Evolutionary conservation across 2,113 vertebrate species (phyloP).

Genomic region (Apistogramma diplotaenia): DNA sequence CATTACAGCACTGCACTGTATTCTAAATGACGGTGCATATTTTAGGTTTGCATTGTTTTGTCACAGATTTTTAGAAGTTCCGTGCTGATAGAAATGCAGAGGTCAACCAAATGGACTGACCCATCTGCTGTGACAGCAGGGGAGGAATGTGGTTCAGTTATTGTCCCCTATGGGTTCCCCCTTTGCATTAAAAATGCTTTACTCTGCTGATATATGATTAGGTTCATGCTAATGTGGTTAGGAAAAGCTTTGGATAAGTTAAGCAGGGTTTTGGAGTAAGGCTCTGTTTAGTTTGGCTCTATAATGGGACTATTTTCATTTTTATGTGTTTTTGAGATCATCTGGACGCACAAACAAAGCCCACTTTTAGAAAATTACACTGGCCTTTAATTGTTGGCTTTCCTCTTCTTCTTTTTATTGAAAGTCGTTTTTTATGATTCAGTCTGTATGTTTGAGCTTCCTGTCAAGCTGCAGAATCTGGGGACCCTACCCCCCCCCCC

Average conservation of each 20-base stretch:
- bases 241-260: neutral
- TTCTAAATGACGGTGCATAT: neutral
- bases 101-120: neutral
- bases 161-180: neutral
- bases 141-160: neutral
- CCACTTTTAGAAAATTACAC: neutral
- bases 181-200: neutral
- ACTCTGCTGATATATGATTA: neutral
- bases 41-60: neutral
- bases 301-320: neutral
- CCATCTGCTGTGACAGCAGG: neutral
- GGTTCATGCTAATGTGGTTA: neutral
- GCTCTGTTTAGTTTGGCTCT: neutral
- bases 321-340: neutral
- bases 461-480: neutral
- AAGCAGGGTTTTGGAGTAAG: neutral
- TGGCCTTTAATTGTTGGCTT: too few species aligned
- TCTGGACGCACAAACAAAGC: neutral
- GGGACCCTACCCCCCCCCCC: too few species aligned
- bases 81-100: neutral
- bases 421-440: neutral
- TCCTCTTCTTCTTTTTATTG: neutral
- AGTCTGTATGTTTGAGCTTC: neutral
- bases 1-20: neutral
- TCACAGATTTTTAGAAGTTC: neutral